These are phyloP conservation scores for Monochamus alternatus DNA, from an alignment of 2,888 invertebrate genomes.

Conservation along the genomic window DNA sequence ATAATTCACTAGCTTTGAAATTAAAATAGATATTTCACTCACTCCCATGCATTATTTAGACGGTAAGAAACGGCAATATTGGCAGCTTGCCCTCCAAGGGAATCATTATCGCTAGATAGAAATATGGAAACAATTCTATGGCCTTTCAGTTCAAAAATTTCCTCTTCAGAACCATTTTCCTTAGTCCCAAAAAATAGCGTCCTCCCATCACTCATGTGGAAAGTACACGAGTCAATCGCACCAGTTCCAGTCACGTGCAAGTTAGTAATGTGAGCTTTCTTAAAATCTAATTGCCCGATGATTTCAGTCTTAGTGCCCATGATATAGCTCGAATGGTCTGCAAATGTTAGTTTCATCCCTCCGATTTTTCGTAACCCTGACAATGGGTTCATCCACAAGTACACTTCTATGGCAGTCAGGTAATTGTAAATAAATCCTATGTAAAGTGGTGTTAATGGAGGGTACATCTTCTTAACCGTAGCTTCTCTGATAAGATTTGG, in stretches of 20 bases:
- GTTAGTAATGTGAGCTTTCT: not conserved
- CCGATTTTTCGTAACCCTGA: not conserved
- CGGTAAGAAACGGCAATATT: conserved; percentile 20
- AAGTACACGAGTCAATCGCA: conserved; percentile 15
- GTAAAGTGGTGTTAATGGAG: conserved; percentile 15
- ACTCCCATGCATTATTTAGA: not conserved
- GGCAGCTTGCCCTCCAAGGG: conserved; percentile 26
- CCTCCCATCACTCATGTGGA: conserved; percentile 17
- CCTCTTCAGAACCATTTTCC: not conserved
- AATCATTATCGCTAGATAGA: conserved; percentile 7
- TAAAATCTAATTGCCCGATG: conserved; percentile 6
- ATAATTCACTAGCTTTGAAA: too few species aligned
- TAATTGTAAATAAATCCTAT: conserved; percentile 18
- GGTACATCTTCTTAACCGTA: not conserved
- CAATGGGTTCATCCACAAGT: conserved; percentile 5
- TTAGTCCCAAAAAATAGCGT: not conserved
- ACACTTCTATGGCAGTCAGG: conserved; percentile 10
- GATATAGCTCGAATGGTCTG: not conserved
- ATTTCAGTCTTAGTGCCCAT: conserved; percentile 17
- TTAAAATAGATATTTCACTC: not conserved
- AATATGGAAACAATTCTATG: conserved; percentile 28
- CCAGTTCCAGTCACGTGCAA: conserved; percentile 10
- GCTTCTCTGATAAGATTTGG: conserved; percentile 1
- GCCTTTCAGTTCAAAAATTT: conserved; percentile 14
- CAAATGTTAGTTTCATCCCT: conserved; percentile 23